A percentile compares a stretch with the other conserved stretches of the same genome.
Evolutionary conservation across 2,888 invertebrate species (phyloP).

Genomic region (Agonopterix heracliana): DNA sequence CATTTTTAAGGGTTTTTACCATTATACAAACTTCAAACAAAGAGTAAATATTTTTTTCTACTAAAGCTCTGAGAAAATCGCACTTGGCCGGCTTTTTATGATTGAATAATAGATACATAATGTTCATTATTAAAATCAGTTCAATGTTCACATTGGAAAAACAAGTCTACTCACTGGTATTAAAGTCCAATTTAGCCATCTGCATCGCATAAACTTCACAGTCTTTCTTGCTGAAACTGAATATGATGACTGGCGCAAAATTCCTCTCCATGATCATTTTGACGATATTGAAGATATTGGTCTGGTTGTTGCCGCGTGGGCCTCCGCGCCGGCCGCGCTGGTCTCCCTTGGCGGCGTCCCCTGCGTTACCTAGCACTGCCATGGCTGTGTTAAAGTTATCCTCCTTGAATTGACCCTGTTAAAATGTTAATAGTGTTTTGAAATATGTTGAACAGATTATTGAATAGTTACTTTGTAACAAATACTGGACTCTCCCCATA

Average conservation of each 20-base stretch:
- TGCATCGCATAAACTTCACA: constrained; percentile 98
- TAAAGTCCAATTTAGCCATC: constrained; percentile 97
- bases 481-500: no score
- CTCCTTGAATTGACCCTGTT: constrained; percentile 94
- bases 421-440: background rate
- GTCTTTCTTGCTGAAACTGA: constrained; percentile 99
- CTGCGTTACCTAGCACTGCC: constrained; percentile 88
- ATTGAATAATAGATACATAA: no score
- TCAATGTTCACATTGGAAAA: no score
- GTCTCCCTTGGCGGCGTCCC: constrained; percentile 90
- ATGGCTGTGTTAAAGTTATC: constrained; percentile 99
- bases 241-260: constrained; percentile 98
- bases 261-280: constrained; percentile 99
- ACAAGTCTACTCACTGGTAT: constrained; percentile 78
- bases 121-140: no score
- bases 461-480: no score
- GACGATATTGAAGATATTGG: constrained; percentile 97
- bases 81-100: no score
- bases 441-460: no score
- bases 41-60: no score
- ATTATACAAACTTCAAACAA: no score
- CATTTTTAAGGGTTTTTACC: no score
- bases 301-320: constrained; percentile 75
- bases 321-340: constrained; percentile 86
- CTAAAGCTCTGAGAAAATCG: no score